Conservation (phyloP, 2,797 vertebrate genomes). For the Thunnus albacares region DNA sequence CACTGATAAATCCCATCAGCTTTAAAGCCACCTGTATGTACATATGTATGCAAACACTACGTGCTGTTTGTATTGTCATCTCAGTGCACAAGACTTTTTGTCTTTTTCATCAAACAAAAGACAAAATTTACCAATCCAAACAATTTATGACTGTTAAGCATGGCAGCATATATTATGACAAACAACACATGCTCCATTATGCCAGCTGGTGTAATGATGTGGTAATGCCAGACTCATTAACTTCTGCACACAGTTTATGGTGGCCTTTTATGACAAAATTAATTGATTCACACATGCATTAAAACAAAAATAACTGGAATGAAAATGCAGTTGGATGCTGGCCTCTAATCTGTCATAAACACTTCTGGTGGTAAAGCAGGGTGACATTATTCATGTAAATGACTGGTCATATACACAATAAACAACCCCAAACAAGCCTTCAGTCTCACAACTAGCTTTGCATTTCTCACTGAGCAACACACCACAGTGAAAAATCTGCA, state of each 20-base stretch:
- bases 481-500: background rate
- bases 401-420: conserved; percentile 55
- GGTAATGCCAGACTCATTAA: conserved; percentile 99
- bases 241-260: conserved; percentile 97
- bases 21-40: conserved; percentile 4
- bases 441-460: conserved; percentile 38
- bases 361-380: conserved; percentile 76
- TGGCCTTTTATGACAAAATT: conserved; percentile 96
- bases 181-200: conserved; percentile 98
- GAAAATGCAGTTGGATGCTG: conserved; percentile 92
- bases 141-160: conserved; percentile 95
- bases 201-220: conserved; percentile 99
- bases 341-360: conserved; percentile 91
- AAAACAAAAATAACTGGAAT: conserved; percentile 97
- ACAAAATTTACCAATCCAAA: conserved; percentile 90
- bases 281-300: conserved; percentile 99
- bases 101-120: conserved; percentile 64
- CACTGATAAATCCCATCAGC: background rate
- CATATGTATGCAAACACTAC: background rate
- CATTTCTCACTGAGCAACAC: background rate
- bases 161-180: conserved; percentile 98
- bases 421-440: conserved; percentile 43
- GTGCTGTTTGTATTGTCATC: conserved; percentile 6
- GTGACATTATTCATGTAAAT: conserved; percentile 70
- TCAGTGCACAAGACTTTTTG: background rate